Conservation (phyloP, 2,113 vertebrate genomes). For the Hydrolagus affinis region DNA sequence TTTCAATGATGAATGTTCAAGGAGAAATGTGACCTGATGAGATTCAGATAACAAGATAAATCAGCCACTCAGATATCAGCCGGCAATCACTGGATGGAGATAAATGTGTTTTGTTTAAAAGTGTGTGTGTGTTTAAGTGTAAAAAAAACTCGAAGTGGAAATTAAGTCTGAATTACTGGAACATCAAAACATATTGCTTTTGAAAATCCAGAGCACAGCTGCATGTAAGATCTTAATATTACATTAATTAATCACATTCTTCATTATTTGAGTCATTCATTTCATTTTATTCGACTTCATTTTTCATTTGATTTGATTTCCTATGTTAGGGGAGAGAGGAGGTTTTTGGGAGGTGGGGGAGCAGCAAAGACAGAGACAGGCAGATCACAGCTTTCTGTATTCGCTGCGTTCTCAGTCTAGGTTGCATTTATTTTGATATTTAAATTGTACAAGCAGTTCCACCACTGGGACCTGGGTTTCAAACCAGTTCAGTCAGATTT, state of each 20-base stretch:
- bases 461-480: not conserved
- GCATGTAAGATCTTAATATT: not conserved
- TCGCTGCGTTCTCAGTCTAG: not conserved
- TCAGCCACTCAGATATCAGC: not conserved
- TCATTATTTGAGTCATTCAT: not conserved
- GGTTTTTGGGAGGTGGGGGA: too few relatives aligned
- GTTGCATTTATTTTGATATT: constrained; percentile 18
- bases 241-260: not conserved
- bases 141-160: not conserved
- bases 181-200: not conserved
- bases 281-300: not conserved
- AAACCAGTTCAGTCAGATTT: not conserved
- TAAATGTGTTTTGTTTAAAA: constrained; percentile 9
- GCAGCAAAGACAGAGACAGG: too few relatives aligned
- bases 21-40: not conserved
- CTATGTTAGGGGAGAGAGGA: not conserved
- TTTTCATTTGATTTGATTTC: not conserved
- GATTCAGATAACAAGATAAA: not conserved
- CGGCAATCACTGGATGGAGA: not conserved
- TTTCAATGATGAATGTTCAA: not conserved
- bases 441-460: not conserved
- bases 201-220: not conserved
- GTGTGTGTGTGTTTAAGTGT: too few relatives aligned
- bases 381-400: not conserved
- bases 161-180: constrained; percentile 5